Evolutionary conservation across 2,113 vertebrate genomes (phyloP), one percentile per base, ranked within the genome.

Genomic region (Eira barbara): DNA sequence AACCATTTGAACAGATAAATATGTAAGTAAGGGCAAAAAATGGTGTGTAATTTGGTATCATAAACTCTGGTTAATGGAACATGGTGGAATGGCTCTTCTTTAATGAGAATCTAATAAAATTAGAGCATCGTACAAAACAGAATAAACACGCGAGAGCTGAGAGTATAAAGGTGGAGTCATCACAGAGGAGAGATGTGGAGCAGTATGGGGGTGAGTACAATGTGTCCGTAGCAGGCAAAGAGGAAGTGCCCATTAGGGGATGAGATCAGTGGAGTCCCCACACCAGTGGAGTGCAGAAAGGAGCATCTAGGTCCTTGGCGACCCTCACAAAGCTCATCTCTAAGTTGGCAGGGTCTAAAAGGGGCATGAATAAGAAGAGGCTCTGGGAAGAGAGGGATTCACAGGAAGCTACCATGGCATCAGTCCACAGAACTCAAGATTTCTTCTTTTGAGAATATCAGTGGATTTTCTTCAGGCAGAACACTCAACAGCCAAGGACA

Each of bases 201-300:
- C 79, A 13, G 3, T 0, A 0, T 7, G 21, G 52, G 13, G 31
- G 0, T 14, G 31, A 29, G 31, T 1, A 4, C 23, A 76, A 27
- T 1, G 2, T 0, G 29, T 6, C 3, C 18, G 12, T 3, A 2
- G 36, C 4, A 3, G 2, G 4, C 7, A 14, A 25, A 29, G 0
- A 29, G 4, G 12, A 4, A 4, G 7, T 2, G 0, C 3, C 4
- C 1, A 61, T 20, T 1, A 7, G 8, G 11, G 63, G 13, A 2
- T 12, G 10, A 21, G 0, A 4, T 7, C 71, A 14, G 15, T 18
- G 27, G 39, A 27, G 2, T 31, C 27, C 1, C 91, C 34, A 12
- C 21, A 17, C 20, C 3, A 2, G 17, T 31, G 7, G 10, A n/a
- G 7, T 11, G 23, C 25, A 21, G 9, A 42, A 78, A 2, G 31